Evolutionary conservation across 1,140 invertebrate genomes (phyloP).

Genomic region (Monochamus saltuarius): DNA sequence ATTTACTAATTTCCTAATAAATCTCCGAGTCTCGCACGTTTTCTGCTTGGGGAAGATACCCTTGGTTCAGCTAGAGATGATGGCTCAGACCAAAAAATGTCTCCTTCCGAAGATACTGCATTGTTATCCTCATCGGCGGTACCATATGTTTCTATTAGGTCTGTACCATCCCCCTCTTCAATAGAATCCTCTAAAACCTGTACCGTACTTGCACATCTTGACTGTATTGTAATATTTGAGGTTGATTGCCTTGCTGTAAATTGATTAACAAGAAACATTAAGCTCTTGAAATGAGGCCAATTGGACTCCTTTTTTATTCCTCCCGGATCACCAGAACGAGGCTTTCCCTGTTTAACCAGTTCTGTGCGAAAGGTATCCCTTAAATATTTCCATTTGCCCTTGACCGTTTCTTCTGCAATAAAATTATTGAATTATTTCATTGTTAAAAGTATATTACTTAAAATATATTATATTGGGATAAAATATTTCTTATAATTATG

Average conservation of each 20-base stretch:
- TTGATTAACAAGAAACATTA: constrained; percentile 28
- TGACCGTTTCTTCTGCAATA: constrained; percentile 51
- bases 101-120: too few relatives aligned
- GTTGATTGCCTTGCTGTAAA: constrained; percentile 12
- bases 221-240: constrained; percentile 8
- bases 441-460: constrained; percentile 2
- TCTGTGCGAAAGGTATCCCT: constrained; percentile 54
- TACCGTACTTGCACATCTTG: not conserved
- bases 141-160: not conserved
- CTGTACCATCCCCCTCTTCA: too few relatives aligned
- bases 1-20: not conserved
- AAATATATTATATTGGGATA: constrained; percentile 13
- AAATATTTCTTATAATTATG: not conserved
- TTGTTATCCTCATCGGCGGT: too few relatives aligned
- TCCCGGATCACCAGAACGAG: constrained; percentile 19
- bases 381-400: constrained; percentile 55
- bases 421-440: not conserved
- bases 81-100: too few relatives aligned
- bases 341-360: constrained; percentile 41
- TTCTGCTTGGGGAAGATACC: not conserved
- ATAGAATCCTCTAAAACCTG: not conserved
- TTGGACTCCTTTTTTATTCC: not conserved
- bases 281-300: constrained; percentile 25
- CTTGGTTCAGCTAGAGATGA: not conserved
- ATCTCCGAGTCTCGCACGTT: not conserved